These are phyloP conservation scores for Bemisia tabaci DNA, from an alignment of 1,140 invertebrate species.

Conservation along the genomic window DNA sequence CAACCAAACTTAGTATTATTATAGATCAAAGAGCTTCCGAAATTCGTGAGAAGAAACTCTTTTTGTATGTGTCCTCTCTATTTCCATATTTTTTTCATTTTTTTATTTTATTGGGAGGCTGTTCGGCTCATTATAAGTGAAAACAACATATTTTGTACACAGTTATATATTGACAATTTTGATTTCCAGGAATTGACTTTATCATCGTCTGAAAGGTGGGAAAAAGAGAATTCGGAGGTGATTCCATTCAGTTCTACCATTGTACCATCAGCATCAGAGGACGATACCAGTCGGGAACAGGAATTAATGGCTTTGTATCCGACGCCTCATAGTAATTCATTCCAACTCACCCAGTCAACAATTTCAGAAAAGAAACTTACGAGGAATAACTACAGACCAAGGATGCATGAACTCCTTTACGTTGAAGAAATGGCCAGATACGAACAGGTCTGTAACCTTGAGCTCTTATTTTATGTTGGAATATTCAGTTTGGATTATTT, in stretches of 20 bases:
- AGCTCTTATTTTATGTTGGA: too few relatives aligned
- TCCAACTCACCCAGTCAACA: slow-evolving; percentile 51
- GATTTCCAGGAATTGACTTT: slow-evolving; percentile 40
- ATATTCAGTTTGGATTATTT: too few relatives aligned
- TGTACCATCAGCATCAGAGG: slow-evolving; percentile 28
- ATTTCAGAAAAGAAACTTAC: slow-evolving; percentile 48
- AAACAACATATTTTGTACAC: too few relatives aligned
- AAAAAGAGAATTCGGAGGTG: slow-evolving; percentile 36
- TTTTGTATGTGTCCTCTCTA: too few relatives aligned
- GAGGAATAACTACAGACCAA: slow-evolving; percentile 55
- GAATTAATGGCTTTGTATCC: slow-evolving; percentile 48
- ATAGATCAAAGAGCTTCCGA: too few relatives aligned
- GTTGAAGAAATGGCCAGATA: slow-evolving; percentile 68
- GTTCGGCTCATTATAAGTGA: too few relatives aligned
- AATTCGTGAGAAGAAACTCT: too few relatives aligned
- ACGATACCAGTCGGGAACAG: slow-evolving; percentile 37
- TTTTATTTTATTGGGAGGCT: too few relatives aligned
- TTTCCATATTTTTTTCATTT: too few relatives aligned
- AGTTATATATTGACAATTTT: too few relatives aligned
- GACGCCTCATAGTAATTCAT: slow-evolving; percentile 47
- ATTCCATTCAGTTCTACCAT: slow-evolving; percentile 44
- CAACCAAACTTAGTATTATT: too few relatives aligned
- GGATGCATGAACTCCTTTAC: slow-evolving; percentile 62
- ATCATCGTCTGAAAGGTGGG: slow-evolving; percentile 45
- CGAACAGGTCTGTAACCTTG: slow-evolving; percentile 35